Evolutionary conservation across 2,888 invertebrate species (phyloP), one percentile per base, ranked within the genome.

Genomic region (Caenorhabditis afra): DNA sequence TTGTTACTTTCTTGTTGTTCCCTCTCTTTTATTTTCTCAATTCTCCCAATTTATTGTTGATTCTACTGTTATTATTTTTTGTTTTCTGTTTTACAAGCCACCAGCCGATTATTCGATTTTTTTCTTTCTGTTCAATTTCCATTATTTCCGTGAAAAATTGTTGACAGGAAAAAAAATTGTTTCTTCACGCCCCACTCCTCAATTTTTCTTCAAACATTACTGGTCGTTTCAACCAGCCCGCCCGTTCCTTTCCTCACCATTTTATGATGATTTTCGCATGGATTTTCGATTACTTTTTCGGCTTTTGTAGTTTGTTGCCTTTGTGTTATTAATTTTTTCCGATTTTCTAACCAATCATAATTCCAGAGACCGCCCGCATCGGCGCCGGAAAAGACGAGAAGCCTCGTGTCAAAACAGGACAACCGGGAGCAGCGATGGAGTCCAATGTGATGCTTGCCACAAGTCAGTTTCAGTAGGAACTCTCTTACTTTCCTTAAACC

Each of bases 401-500:
- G 45, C 14, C 14, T 39, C 22, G 39, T 29, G 22, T 50, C 55
- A 29, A 47, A 29, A 41, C 41, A 14, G 12, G 20, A 37, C 52
- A 49, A 12, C 47, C 18, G 5, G 45, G 39, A 29, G 64, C 39
- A n/a, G 37, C 47, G 47, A 86, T 86, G 86, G 85, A 85, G 70
- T 74, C 84, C 20, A 86, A 86, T 52, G 81, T 77, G 29, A 74
- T 86, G 50, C 59, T 86, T 49, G 84, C 85, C 29, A 73, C 84
- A 29, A 81, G 85, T 85, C 44, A 76, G 79, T 73, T 71, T 12
- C 23, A 29, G n/a, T n/a, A n/a, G n/a, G n/a, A n/a, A n/a, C n/a
- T n/a, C 16, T 59, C 44, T 29, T 29, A 29, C 29, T 29, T 29
- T 29, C 7, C 29, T 3, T 5, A 29, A 29, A 29, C 29, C 29